phyloP scores from a whole-genome alignment of 2,888 invertebrate species.

The Acleris cristana region DNA sequence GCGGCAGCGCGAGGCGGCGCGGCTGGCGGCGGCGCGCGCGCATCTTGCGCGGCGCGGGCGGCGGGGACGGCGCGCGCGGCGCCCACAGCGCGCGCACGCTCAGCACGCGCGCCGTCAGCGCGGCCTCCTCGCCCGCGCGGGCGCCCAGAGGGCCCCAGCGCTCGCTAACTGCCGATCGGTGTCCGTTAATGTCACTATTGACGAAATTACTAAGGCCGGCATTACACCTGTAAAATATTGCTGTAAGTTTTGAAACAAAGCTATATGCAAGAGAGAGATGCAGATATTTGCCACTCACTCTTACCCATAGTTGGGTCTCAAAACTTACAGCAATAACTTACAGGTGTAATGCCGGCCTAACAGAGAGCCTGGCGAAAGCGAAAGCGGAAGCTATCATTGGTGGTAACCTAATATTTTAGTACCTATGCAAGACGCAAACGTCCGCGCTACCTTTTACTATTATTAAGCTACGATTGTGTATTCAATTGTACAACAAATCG shows the following conservation, averaged over 20 bases:
- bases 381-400: neutral
- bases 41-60: constrained; percentile 67
- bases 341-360: too few relatives aligned
- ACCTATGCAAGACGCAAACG: too few relatives aligned
- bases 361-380: neutral
- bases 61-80: constrained; percentile 48
- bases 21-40: constrained; percentile 72
- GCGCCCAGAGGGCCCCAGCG: constrained; percentile 72
- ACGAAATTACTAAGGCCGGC: neutral
- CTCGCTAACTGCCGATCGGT: constrained; percentile 82
- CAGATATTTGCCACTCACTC: too few relatives aligned
- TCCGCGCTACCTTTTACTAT: too few relatives aligned
- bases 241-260: too few relatives aligned
- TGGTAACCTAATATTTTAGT: too few relatives aligned
- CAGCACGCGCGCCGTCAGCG: constrained; percentile 62
- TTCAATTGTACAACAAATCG: too few relatives aligned
- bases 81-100: constrained; percentile 64
- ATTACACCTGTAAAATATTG: too few relatives aligned
- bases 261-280: too few relatives aligned
- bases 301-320: too few relatives aligned
- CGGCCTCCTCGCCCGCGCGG: constrained; percentile 63
- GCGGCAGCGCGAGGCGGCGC: constrained; percentile 58
- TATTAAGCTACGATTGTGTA: too few relatives aligned
- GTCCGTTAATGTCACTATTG: constrained; percentile 58
- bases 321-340: too few relatives aligned